These are phyloP conservation scores for Rhynchotus rufescens DNA, from an alignment of 2,797 vertebrate species.

Conservation along the genomic window DNA sequence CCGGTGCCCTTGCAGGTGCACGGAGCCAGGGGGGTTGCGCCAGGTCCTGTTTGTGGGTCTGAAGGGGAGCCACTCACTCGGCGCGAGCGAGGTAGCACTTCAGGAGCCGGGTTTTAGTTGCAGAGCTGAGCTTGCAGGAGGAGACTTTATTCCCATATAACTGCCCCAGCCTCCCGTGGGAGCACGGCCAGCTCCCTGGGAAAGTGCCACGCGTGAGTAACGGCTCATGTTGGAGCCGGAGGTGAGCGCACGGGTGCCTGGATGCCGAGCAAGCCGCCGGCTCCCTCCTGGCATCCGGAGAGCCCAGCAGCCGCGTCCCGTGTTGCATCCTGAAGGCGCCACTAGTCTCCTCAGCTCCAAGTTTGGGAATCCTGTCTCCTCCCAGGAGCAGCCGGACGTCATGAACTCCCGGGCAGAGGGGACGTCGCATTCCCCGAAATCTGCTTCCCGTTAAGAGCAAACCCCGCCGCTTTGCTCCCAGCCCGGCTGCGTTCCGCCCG, in stretches of 20 bases:
- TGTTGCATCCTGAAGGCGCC: not conserved
- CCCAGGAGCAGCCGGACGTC: not conserved
- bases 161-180: not conserved
- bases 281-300: not conserved
- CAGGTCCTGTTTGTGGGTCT: not conserved
- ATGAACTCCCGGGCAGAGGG: not conserved
- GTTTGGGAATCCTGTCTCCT: not conserved
- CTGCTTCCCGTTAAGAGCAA: not conserved
- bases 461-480: not conserved
- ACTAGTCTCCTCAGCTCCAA: not conserved
- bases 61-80: fast-evolving
- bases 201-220: not conserved
- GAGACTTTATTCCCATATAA: not conserved
- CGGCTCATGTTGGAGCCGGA: not conserved
- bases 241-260: not conserved
- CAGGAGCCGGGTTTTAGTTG: not conserved
- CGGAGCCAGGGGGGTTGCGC: not conserved
- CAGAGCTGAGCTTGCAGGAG: not conserved
- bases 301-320: not conserved
- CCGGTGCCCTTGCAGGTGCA: not conserved
- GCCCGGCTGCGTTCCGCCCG: fast-evolving
- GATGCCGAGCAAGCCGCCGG: not conserved
- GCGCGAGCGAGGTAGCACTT: not conserved
- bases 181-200: fast-evolving
- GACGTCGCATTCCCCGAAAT: not conserved